Evolutionary conservation across 2,797 vertebrate species (phyloP).

Genomic region (Smutsia temminckii): DNA sequence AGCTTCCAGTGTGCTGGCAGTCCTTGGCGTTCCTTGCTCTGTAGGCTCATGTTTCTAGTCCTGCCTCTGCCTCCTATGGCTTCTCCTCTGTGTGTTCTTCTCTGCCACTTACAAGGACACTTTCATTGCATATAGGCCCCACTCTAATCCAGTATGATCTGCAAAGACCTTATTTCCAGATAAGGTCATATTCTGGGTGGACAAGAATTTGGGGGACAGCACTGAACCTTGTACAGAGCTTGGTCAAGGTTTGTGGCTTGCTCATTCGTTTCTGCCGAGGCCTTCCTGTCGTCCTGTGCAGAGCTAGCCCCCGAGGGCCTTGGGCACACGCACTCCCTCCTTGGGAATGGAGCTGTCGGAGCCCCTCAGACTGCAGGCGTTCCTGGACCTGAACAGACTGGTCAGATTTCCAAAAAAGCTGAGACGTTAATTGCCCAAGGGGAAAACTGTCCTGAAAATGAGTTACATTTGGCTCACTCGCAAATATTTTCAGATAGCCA

Average conservation of each 20-base stretch:
- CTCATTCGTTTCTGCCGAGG: neutral
- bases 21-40: neutral
- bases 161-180: neutral
- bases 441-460: neutral
- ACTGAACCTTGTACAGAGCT: neutral
- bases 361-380: neutral
- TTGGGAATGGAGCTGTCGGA: neutral
- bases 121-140: neutral
- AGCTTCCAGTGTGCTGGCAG: neutral
- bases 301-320: neutral
- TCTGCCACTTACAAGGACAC: neutral
- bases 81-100: neutral
- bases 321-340: neutral
- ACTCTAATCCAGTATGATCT: neutral
- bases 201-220: neutral
- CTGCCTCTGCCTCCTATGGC: neutral
- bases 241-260: neutral
- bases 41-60: fast-evolving
- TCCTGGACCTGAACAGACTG: neutral
- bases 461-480: neutral
- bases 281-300: neutral
- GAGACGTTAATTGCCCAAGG: neutral
- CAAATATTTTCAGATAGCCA: neutral
- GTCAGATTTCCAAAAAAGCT: neutral
- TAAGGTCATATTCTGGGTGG: neutral